Evolutionary conservation across 2,113 vertebrate genomes (phyloP), one percentile per base, ranked within the genome.

Genomic region (Poeciliopsis prolifica): DNA sequence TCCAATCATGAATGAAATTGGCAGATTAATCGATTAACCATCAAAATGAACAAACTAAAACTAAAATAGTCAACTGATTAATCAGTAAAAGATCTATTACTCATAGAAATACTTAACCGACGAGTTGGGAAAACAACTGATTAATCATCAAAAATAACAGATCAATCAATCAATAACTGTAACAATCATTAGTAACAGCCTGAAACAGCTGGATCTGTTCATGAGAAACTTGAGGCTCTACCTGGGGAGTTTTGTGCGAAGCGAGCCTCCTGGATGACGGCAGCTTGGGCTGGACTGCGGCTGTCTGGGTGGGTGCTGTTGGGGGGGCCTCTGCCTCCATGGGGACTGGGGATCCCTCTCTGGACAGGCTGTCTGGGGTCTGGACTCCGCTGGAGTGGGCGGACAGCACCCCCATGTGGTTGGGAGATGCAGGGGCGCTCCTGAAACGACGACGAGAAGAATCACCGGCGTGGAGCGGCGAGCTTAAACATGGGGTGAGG

Each of bases 351-450:
- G 98, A 99, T 12, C 98, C 97, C 93, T 99, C 98, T 88, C 98
- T 94, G 8, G 97, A 99, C 82, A 99, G 90, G 83, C 96, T 98
- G 89, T 99, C 97, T 0, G 98, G 98, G 74, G 97, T 99, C 95
- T 99, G 98, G 72, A 98, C 96, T 1, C 98, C 98, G 26, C 98
- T 99, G 73, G 97, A 98, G 92, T 98, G 97, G 0, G 97, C 97
- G 9, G 98, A 99, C 82, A 99, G 92, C 61, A 94, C 96, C 86
- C 97, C 98, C 1, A 96, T 95, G 81, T 99, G 98, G 91, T 96
- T 99, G 73, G 98, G 98, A 88, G 98, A 99, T 14, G 97, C 97
- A 4, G 98, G 98, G 70, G 98, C 98, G 79, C 98, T 99, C 95
- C 98, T 99, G 81, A 28, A 40, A 26, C 33, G 17, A 64, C 17